Evolutionary conservation across 2,113 vertebrate species (phyloP).

Genomic region (Leptocoma aspasia): DNA sequence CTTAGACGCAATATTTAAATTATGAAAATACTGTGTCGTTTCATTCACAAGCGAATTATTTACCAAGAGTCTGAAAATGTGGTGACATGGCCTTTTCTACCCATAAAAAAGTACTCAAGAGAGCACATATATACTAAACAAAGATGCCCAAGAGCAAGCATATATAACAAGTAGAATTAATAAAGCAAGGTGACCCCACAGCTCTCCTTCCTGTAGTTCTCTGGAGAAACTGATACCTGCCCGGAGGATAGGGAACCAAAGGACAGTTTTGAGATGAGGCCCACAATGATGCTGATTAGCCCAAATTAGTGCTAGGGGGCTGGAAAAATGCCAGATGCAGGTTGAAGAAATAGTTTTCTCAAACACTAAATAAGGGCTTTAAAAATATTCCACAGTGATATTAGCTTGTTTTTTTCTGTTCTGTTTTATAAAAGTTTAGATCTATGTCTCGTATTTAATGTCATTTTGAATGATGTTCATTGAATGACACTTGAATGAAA

Average conservation of each 20-base stretch:
- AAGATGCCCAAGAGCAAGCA: neutral
- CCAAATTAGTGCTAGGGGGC: neutral
- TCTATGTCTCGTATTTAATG: neutral
- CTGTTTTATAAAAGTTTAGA: neutral
- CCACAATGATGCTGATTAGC: neutral
- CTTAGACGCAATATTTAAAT: neutral
- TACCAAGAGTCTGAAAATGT: neutral
- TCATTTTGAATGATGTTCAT: neutral
- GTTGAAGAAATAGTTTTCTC: neutral
- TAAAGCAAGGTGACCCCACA: neutral
- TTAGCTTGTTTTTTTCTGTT: neutral
- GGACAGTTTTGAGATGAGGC: neutral
- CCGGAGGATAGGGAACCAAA: neutral
- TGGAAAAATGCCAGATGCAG: neutral
- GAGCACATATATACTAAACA: neutral
- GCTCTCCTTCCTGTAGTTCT: neutral
- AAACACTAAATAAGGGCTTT: neutral
- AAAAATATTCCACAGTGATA: neutral
- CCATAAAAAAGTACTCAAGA: neutral
- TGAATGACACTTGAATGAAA: neutral
- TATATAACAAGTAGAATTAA: constrained; percentile 44
- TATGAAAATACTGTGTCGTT: neutral
- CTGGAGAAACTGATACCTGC: neutral
- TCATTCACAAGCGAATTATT: neutral
- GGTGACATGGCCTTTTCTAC: neutral